Base-by-base conservation (phyloP, 92 coral and sea anemone genomes). In the Chrysogorgia sp. region DNA sequence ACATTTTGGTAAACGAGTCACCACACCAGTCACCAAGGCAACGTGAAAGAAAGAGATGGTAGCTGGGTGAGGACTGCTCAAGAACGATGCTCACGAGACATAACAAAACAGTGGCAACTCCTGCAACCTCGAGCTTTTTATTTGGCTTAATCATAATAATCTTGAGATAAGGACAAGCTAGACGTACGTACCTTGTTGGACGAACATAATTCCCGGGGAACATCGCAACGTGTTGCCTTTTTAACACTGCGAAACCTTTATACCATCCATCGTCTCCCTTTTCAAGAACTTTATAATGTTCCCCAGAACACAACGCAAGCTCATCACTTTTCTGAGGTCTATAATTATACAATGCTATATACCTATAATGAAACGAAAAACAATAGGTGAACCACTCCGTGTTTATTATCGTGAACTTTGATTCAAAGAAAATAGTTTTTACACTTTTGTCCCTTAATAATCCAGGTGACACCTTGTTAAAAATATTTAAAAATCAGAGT, bases 241-340 rank as follows among this genome's bases (percentile, higher is more conserved):
- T 28, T 45, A 89, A 69, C 15, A 71, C 78, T 31, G 94, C 88
- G 48, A 84, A 91, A 15, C 98, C 98, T 63, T 90, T 87, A 45
- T 89, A 94, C 98, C 98, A 94, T 19, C 98, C 98, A 81, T 94
- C 98, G 68, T 82, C 90, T 56, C 98, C 92, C 72, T 92, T 91
- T 48, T 92, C 98, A 31, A 88, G 70, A 19, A 94, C 98, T 60
- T 86, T 86, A 76, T 94, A 94, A 62, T 86, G 88, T 72, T 92
- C 98, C 30, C 96, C 92, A 67, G 84, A 62, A 24, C 79, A 86
- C 40, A 94, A 86, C 49, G 91, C 97, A 29, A 94, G 75, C 60
- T 94, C 98, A 41, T 94, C 98, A 33, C 89, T 93, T 75, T 91
- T 94, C 34, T 78, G 72, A 15, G 98, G 98, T 68, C 82, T 89